Evolutionary conservation across 2,888 invertebrate genomes (phyloP).

Genomic region (Venusia cambrica): DNA sequence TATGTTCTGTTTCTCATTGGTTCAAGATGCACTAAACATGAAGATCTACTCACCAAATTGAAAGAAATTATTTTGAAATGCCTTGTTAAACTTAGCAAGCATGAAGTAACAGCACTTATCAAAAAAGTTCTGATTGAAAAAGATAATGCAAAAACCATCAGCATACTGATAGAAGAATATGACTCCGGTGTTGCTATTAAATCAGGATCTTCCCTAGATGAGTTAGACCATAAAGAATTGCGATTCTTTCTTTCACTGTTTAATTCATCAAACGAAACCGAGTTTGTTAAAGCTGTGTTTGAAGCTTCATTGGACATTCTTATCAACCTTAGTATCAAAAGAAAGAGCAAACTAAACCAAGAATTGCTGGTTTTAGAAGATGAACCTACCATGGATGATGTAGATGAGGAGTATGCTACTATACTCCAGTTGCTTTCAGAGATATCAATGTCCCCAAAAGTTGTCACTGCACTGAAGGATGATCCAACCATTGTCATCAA

Average conservation of each 20-base stretch:
- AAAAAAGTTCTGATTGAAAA: conserved; percentile 51
- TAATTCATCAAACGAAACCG: conserved; percentile 39
- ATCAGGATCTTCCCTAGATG: conserved; percentile 31
- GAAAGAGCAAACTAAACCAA: conserved; percentile 39
- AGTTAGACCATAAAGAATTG: conserved; percentile 45
- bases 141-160: conserved; percentile 13
- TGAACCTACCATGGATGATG: conserved; percentile 47
- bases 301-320: conserved; percentile 51
- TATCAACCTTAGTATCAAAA: conserved; percentile 44
- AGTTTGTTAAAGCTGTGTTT: conserved; percentile 49
- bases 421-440: conserved; percentile 75
- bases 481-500: conserved; percentile 65
- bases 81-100: conserved; percentile 44
- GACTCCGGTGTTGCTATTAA: conserved; percentile 63
- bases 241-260: conserved; percentile 54
- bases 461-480: conserved; percentile 61
- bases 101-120: conserved; percentile 37
- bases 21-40: conserved; percentile 51
- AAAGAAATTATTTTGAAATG: conserved; percentile 57
- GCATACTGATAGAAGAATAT: conserved; percentile 54
- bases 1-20: conserved; percentile 66
- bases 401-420: conserved; percentile 61
- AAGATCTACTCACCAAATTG: conserved; percentile 51
- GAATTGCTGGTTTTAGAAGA: conserved; percentile 57
- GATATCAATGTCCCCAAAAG: conserved; percentile 66